Evolutionary conservation across 1,140 invertebrate species (phyloP), one percentile per base, ranked within the genome.

Genomic region (Drosophila malerkotliana): DNA sequence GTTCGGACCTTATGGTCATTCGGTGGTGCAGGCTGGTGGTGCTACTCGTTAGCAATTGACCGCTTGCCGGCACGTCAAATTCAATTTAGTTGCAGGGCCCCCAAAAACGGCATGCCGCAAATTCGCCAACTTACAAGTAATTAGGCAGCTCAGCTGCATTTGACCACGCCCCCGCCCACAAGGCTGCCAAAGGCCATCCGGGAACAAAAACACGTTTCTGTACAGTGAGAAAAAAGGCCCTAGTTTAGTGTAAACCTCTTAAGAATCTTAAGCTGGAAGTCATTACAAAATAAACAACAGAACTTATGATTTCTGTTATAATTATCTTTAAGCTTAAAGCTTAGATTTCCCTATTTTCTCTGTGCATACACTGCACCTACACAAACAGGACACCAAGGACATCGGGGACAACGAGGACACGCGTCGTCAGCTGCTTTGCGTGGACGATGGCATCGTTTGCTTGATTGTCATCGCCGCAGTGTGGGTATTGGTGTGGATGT

Each of bases 111-210:
- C 67, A 72, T 79, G 72, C 87, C 88, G 73, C 87, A 90, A 90
- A 87, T 90, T 90, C 69, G 54, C 81, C 79, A 90, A 90, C 78
- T 90, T 90, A 82, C 87, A 90, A 90, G 87, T 90, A 90, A 90
- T 90, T 90, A 90, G 87, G 78, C 87, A 82, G 71, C 82, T 77
- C 59, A 75, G 72, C 60, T 83, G 79, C 79, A 76, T 12, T 53
- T 60, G 53, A 48, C 64, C 47, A 74, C 54, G 54, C 55, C 45
- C 45, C 24, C 24, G 39, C 39, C 55, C 41, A 59, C 54, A 56
- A 64, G 53, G 63, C 34, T 26, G 18, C 59, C 63, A 67, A 67
- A 67, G 63, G 63, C 59, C 60, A 67, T 64, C 26, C 18, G 14
- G 47, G 64, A 24, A 59, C 41, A 53, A 41, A 53, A 41, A 54